Evolutionary conservation across 2,797 vertebrate species (phyloP).

Genomic region (Pipistrellus pipistrellus): DNA sequence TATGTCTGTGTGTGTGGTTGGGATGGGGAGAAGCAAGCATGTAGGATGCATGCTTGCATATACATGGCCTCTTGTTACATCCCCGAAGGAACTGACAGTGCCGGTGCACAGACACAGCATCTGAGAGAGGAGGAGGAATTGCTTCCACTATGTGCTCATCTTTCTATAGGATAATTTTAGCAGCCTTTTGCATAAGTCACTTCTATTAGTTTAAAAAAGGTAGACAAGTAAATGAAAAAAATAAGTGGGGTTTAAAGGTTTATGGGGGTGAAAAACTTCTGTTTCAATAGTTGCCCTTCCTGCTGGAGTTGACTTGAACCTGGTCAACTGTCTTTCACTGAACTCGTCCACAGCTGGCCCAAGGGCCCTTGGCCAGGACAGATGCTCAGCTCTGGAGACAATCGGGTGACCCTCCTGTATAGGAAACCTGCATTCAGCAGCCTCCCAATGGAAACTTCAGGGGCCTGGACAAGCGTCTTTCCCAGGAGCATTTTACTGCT

Average conservation of each 20-base stretch:
- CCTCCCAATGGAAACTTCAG: background rate
- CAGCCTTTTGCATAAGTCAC: background rate
- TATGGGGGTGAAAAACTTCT: background rate
- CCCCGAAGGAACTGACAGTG: background rate
- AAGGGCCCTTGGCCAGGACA: background rate
- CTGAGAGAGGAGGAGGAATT: background rate
- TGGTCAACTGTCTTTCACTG: background rate
- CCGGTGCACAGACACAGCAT: background rate
- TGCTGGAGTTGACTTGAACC: background rate
- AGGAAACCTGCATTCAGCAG: background rate
- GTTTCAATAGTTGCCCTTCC: background rate
- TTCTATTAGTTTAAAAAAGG: background rate
- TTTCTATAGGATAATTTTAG: background rate
- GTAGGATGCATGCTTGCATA: fast-evolving
- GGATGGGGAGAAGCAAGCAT: fast-evolving
- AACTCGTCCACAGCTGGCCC: fast-evolving
- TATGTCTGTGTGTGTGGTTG: background rate
- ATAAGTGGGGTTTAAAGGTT: background rate
- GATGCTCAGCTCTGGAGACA: background rate
- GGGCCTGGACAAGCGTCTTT: background rate
- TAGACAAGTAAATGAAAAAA: background rate
- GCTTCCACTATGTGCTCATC: background rate
- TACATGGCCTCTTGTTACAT: fast-evolving
- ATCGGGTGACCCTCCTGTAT: background rate
- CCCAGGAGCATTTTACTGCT: background rate